These are phyloP conservation scores for Austrofundulus limnaeus DNA, from an alignment of 2,113 vertebrate species.

Conservation along the genomic window DNA sequence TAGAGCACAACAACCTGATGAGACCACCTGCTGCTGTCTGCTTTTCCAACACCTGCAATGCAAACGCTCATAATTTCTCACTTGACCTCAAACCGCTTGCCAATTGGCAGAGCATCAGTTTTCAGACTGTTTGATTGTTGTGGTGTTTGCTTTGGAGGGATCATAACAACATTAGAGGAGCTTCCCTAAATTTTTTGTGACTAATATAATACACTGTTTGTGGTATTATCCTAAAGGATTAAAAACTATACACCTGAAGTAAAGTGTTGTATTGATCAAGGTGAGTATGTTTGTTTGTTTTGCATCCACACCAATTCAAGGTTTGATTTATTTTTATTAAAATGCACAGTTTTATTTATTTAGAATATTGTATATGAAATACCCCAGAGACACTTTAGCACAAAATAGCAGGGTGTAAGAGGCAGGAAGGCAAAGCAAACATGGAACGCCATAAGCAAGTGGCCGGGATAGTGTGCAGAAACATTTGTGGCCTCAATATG, in stretches of 20 bases:
- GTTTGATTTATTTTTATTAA: too few species aligned
- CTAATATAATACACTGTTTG: background rate
- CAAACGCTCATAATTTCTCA: conserved; percentile 62
- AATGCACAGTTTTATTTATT: too few species aligned
- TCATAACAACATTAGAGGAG: conserved; percentile 8
- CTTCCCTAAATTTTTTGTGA: background rate
- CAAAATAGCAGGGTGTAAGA: too few species aligned
- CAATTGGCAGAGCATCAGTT: conserved; percentile 45
- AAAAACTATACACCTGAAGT: background rate
- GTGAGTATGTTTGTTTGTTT: background rate
- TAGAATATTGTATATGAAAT: too few species aligned
- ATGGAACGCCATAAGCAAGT: too few species aligned
- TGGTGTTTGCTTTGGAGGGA: background rate
- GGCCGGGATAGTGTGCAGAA: too few species aligned
- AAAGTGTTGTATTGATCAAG: background rate
- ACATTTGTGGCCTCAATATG: too few species aligned
- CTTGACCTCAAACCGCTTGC: conserved; percentile 67
- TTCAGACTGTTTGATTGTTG: conserved; percentile 23
- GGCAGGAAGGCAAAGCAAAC: too few species aligned
- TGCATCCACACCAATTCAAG: too few species aligned
- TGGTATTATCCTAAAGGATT: background rate
- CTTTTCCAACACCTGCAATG: conserved; percentile 64
- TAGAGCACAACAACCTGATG: conserved; percentile 70
- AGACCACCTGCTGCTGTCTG: conserved; percentile 71
- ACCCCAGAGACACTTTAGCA: too few species aligned